phyloP scores from a whole-genome alignment of 30 jellyfish, hydroid and myxozoan genomes.

The Chrysaora quinquecirrha region DNA sequence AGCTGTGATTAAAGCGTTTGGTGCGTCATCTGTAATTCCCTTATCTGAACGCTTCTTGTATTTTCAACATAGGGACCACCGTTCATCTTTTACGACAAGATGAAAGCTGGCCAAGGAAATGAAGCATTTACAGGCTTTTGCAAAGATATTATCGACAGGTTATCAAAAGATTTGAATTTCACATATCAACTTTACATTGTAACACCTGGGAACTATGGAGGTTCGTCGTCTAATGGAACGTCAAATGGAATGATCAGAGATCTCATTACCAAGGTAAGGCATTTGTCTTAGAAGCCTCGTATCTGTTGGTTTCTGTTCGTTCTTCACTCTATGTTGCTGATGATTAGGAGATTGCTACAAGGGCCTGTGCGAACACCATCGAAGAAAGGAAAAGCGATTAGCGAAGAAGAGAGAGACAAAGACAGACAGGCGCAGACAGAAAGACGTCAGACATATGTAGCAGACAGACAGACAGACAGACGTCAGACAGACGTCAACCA shows the following conservation, averaged over 20 bases:
- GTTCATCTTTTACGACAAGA: slow-evolving; percentile 62
- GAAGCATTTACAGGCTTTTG: slow-evolving; percentile 78
- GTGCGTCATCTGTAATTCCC: too few species aligned
- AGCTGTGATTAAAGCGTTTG: too few species aligned
- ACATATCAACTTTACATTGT: slow-evolving; percentile 65
- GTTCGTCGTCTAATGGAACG: slow-evolving; percentile 53
- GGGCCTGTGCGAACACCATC: too few species aligned
- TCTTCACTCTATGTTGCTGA: too few species aligned
- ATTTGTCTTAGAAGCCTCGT: background rate
- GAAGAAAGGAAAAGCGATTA: too few species aligned
- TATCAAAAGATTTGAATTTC: slow-evolving; percentile 67
- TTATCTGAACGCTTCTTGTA: background rate
- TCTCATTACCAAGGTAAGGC: slow-evolving; percentile 59
- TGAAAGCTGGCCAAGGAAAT: slow-evolving; percentile 41
- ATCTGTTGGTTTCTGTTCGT: too few species aligned
- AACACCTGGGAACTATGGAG: slow-evolving; percentile 74
- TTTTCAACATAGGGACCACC: slow-evolving; percentile 66
- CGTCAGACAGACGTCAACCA: too few species aligned
- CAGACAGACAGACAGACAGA: too few species aligned
- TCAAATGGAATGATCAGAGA: slow-evolving; percentile 93
- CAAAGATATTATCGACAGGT: slow-evolving; percentile 61
- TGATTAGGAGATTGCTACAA: too few species aligned
- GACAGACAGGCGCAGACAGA: too few species aligned
- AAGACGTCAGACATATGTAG: too few species aligned
- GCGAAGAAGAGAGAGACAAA: too few species aligned